Evolutionary conservation across 2,797 vertebrate genomes (phyloP).

Genomic region (Tinamus major): DNA sequence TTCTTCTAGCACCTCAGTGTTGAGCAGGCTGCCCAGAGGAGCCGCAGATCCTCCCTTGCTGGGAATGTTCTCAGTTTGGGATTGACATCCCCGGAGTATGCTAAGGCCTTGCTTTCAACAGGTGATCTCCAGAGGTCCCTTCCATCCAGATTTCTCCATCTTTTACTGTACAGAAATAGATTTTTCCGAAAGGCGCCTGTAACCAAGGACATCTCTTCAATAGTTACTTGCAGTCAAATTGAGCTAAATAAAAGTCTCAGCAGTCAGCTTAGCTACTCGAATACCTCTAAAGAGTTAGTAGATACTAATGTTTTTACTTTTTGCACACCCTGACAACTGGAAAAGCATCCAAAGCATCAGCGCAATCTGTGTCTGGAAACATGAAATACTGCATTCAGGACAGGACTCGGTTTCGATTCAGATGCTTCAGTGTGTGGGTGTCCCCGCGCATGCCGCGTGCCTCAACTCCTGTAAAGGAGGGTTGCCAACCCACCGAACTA

Average conservation of each 20-base stretch:
- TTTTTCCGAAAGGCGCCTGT: not conserved
- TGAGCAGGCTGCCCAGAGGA: not conserved
- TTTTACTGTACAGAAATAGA: not conserved
- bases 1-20: not conserved
- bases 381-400: not conserved
- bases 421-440: not conserved
- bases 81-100: not conserved
- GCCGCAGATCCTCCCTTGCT: not conserved
- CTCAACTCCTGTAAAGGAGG: not conserved
- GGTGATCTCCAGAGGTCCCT: rapidly evolving
- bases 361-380: not conserved
- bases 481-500: rapidly evolving
- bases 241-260: not conserved
- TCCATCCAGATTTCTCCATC: not conserved
- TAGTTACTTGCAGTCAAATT: not conserved
- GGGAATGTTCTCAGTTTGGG: not conserved
- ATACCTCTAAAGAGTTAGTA: not conserved
- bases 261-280: not conserved
- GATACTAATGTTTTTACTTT: not conserved
- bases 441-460: not conserved
- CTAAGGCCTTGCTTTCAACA: not conserved
- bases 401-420: not conserved
- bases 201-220: not conserved
- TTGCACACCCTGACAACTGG: not conserved
- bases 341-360: not conserved